A percentile compares a stretch with the other conserved stretches of the same genome.
Evolutionary conservation across 2,797 vertebrate species (phyloP).

Genomic region (Crocidura indochinensis): DNA sequence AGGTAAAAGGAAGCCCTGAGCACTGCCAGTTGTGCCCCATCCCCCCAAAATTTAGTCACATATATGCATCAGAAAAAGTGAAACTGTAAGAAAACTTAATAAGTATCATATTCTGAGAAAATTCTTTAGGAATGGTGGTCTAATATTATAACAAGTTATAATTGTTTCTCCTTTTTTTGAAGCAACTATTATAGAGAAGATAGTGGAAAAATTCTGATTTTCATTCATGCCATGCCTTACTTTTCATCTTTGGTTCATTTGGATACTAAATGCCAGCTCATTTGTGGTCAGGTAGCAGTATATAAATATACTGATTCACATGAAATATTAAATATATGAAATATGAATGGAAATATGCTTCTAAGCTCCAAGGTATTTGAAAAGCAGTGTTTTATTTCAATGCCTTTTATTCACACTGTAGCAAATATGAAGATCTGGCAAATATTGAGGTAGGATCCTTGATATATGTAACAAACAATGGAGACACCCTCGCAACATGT

Average conservation of each 20-base stretch:
- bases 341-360: not conserved
- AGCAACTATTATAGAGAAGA: no score
- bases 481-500: not conserved
- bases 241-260: not conserved
- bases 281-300: not conserved
- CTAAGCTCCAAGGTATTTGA: not conserved
- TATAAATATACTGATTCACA: not conserved
- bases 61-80: no score
- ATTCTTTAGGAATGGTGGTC: constrained; percentile 18
- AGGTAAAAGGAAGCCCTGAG: no score
- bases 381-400: not conserved
- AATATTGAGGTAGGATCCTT: not conserved
- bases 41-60: no score
- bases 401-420: not conserved
- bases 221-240: not conserved
- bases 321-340: not conserved
- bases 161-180: not conserved
- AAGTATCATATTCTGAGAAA: constrained; percentile 11
- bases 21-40: no score
- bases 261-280: not conserved
- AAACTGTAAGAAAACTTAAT: not conserved
- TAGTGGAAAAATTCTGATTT: not conserved
- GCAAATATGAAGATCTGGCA: not conserved
- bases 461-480: not conserved
- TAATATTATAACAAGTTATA: not conserved